A percentile compares a stretch with the other conserved stretches of the same genome.
These are phyloP conservation scores for Madoqua kirkii DNA, from an alignment of 2,113 vertebrate species.

Conservation along the genomic window DNA sequence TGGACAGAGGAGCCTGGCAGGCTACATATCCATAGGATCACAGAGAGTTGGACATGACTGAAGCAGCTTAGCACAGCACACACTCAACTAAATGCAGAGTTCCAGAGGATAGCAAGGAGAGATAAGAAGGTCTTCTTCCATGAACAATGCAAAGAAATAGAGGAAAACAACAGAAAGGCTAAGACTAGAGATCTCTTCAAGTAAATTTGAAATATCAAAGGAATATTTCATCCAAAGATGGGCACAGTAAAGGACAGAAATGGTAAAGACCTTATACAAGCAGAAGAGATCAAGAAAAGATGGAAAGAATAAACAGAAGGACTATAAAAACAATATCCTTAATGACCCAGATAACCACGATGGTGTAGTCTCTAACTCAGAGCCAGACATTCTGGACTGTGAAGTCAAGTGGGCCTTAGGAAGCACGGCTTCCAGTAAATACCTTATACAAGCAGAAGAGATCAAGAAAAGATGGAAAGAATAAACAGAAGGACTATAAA, in stretches of 20 bases:
- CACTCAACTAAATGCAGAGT: background rate
- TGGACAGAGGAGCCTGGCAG: background rate
- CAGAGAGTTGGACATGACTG: background rate
- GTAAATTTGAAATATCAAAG: background rate
- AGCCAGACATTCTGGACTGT: background rate
- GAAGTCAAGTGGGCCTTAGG: background rate
- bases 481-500: background rate
- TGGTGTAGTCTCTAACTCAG: background rate
- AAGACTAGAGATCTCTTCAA: background rate
- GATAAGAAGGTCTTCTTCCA: background rate
- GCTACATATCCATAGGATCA: background rate
- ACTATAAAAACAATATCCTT: background rate
- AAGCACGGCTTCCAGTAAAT: background rate
- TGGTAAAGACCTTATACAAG: background rate
- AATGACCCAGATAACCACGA: background rate
- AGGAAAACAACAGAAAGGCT: background rate
- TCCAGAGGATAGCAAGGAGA: background rate
- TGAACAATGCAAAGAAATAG: background rate
- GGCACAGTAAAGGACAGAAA: background rate
- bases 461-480: background rate
- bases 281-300: background rate
- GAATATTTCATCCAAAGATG: background rate
- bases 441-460: background rate
- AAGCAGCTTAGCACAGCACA: background rate
- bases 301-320: background rate